Conservation (phyloP, 2,113 vertebrate species). For the Ptilorrhoa leucosticta region DNA sequence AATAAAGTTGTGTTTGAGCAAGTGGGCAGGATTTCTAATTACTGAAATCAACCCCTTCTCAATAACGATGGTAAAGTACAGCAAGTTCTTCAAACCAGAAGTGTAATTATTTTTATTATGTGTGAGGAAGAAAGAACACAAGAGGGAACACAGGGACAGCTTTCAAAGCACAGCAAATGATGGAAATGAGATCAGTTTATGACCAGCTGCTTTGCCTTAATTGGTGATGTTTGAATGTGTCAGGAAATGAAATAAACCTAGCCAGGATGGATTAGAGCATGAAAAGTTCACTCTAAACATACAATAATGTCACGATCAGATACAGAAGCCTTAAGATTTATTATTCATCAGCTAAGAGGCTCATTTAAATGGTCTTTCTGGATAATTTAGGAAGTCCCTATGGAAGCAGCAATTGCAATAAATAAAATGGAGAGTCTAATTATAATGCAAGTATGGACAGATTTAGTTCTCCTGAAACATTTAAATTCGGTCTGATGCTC, state of each 20-base stretch:
- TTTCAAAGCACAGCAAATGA: constrained; percentile 10
- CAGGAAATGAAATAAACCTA: constrained; percentile 32
- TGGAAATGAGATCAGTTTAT: constrained; percentile 31
- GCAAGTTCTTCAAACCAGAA: neutral
- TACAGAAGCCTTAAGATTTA: neutral
- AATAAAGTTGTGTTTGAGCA: neutral
- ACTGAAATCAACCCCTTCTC: neutral
- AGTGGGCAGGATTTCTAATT: neutral
- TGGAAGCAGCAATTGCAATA: neutral
- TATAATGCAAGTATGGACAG: neutral
- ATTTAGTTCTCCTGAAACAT: neutral
- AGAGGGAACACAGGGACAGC: neutral
- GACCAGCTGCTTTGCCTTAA: constrained; percentile 49
- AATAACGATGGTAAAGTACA: neutral
- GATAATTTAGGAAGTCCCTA: neutral
- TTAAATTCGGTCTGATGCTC: neutral
- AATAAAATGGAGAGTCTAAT: neutral
- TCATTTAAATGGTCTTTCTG: neutral
- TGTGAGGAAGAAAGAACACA: constrained; percentile 30
- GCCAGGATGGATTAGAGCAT: neutral
- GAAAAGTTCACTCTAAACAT: neutral
- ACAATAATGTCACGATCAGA: neutral
- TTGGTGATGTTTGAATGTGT: neutral
- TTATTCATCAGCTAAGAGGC: neutral
- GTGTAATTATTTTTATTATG: constrained; percentile 37